Conservation (phyloP, 2,797 vertebrate genomes). For the Loris lydekkerianus region DNA sequence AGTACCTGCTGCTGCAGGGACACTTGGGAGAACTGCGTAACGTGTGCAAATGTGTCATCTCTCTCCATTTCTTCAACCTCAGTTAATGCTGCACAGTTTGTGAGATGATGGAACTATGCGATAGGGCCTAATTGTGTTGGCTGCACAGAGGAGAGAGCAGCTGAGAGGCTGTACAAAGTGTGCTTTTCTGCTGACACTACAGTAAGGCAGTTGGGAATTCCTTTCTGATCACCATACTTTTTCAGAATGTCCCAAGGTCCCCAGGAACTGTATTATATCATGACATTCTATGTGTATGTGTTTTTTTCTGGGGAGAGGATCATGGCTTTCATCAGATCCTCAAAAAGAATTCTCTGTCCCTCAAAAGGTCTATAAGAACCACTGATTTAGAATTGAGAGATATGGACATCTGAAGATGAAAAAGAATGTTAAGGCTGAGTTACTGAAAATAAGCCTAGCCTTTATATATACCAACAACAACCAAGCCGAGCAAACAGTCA, state of each 20-base stretch:
- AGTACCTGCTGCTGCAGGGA: not conserved
- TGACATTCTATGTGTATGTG: too few relatives aligned
- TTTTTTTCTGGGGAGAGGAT: not conserved
- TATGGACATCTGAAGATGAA: not conserved
- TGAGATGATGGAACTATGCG: not conserved
- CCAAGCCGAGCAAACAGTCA: too few relatives aligned
- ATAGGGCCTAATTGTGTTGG: not conserved
- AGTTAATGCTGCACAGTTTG: not conserved
- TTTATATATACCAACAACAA: too few relatives aligned
- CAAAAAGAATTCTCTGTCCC: conserved; percentile 9
- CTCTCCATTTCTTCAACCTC: not conserved
- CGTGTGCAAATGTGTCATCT: rapidly evolving
- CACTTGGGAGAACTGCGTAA: rapidly evolving
- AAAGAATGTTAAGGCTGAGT: not conserved
- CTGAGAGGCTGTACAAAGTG: not conserved
- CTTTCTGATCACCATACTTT: conserved; percentile 4
- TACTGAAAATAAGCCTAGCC: not conserved
- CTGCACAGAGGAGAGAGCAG: too few relatives aligned
- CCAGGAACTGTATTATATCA: not conserved
- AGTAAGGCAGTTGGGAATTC: not conserved
- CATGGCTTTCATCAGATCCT: not conserved
- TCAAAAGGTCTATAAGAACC: not conserved
- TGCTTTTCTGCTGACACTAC: not conserved
- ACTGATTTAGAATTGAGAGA: not conserved
- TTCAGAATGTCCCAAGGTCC: not conserved